These are phyloP conservation scores for Onychomys arenicola DNA, from an alignment of 2,797 vertebrate species.

Conservation along the genomic window DNA sequence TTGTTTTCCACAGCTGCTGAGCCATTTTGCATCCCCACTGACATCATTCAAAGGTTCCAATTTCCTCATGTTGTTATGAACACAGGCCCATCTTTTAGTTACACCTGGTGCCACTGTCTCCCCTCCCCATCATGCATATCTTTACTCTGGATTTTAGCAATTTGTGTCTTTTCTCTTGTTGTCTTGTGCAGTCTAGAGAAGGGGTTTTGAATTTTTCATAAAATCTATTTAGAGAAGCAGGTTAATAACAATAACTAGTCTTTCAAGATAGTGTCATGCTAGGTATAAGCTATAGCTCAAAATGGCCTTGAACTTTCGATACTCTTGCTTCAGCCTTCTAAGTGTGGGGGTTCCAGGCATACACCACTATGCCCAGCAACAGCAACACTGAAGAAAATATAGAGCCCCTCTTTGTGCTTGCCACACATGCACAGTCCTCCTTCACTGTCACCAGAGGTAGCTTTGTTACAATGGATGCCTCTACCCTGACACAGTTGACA, in stretches of 20 bases:
- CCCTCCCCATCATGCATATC: background rate
- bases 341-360: background rate
- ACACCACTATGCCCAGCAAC: no score
- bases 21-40: background rate
- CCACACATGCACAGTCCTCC: background rate
- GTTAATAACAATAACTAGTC: background rate
- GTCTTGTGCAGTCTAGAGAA: background rate
- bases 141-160: background rate
- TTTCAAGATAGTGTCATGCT: background rate
- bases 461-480: background rate
- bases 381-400: background rate
- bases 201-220: background rate
- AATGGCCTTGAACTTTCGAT: background rate
- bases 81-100: background rate
- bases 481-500: background rate
- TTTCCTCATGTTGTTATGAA: background rate
- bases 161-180: constrained; percentile 13
- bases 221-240: background rate
- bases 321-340: background rate
- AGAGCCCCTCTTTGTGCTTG: background rate
- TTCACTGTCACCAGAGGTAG: background rate
- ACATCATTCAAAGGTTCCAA: background rate
- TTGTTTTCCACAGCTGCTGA: background rate
- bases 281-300: background rate
- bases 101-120: background rate